Percentiles rank a stretch among this genome's conserved stretches.
Conservation (phyloP, 2,113 vertebrate genomes). For the Sarotherodon lohbergeri region DNA sequence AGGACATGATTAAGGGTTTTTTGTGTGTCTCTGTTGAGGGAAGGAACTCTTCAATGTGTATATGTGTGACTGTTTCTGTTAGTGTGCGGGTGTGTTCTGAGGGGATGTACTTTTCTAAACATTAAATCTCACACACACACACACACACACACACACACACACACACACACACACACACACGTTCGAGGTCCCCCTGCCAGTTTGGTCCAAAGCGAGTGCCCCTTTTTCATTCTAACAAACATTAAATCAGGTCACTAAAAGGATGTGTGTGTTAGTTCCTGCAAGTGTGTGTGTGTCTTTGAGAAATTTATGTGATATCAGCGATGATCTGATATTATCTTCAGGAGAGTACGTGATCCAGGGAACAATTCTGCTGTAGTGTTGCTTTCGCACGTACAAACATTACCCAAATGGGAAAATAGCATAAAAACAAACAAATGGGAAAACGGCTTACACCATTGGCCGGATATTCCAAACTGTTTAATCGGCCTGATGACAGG, state of each 20-base stretch:
- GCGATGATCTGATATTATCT: constrained; percentile 2
- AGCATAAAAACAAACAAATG: constrained; percentile 10
- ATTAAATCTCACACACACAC: too few species aligned
- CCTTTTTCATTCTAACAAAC: constrained; percentile 18
- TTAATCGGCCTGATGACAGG: constrained; percentile 67
- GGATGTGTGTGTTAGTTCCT: constrained; percentile 5
- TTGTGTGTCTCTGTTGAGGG: too few species aligned
- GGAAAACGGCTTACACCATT: constrained; percentile 7
- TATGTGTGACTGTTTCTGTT: too few species aligned
- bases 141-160: neutral
- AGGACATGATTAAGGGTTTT: too few species aligned
- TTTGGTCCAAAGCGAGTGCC: neutral
- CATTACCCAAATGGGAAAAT: neutral
- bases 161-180: neutral
- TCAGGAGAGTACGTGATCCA: constrained; percentile 21
- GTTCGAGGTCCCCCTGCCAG: neutral
- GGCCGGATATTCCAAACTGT: constrained; percentile 42
- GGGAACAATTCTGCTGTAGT: neutral
- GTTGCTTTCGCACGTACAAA: constrained; percentile 5
- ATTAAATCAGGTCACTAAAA: constrained; percentile 31
- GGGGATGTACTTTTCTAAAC: too few species aligned
- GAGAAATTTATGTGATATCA: neutral
- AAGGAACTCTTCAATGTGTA: too few species aligned
- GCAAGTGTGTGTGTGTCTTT: neutral
- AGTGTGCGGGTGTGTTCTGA: too few species aligned